These are phyloP conservation scores for Vipera latastei DNA, from an alignment of 2,797 vertebrate genomes.

Conservation along the genomic window DNA sequence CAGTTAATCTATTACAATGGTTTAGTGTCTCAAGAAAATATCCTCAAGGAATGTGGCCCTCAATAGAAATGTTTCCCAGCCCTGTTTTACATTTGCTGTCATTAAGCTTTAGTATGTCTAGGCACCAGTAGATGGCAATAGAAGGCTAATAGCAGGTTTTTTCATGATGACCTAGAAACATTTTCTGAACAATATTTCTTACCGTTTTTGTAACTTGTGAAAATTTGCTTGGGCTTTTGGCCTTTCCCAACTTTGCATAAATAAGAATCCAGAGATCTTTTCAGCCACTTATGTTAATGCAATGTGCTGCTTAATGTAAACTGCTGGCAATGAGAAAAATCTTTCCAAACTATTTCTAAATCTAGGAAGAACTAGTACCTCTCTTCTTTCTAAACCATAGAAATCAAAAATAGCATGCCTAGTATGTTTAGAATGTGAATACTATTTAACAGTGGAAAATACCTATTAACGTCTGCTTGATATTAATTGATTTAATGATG, in stretches of 20 bases:
- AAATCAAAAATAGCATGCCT: neutral
- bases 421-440: neutral
- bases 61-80: neutral
- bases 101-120: neutral
- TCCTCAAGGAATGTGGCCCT: neutral
- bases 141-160: neutral
- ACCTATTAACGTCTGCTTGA: neutral
- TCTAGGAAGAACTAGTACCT: neutral
- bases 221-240: neutral
- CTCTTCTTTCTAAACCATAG: neutral
- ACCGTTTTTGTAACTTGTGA: neutral
- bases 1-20: neutral
- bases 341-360: neutral
- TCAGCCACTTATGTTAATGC: neutral
- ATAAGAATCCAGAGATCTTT: neutral
- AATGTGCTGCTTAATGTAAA: neutral
- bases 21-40: neutral
- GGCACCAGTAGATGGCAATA: slow-evolving; percentile 21
- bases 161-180: neutral
- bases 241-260: neutral
- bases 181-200: neutral
- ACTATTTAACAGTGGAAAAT: neutral
- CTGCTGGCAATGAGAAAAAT: neutral
- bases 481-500: neutral
- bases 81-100: neutral